Evolutionary conservation across 2,888 invertebrate genomes (phyloP).

Genomic region (Amphipoea oculea): DNA sequence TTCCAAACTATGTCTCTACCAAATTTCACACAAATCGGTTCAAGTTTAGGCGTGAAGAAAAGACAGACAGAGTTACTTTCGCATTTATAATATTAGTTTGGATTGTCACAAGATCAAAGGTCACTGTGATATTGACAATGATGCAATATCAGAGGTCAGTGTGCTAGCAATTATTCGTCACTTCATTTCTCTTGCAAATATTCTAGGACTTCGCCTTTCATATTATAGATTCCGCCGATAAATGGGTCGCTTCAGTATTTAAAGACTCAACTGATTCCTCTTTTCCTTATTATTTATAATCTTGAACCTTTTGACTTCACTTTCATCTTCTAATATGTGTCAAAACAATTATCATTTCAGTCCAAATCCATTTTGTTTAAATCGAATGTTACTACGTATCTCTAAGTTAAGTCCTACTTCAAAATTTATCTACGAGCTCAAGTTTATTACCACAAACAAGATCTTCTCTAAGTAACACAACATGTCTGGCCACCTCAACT

Average conservation of each 20-base stretch:
- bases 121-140: too few relatives aligned
- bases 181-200: background rate
- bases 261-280: background rate
- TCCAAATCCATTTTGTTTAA: background rate
- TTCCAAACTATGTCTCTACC: too few relatives aligned
- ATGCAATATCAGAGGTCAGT: background rate
- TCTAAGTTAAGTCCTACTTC: background rate
- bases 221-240: background rate
- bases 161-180: background rate
- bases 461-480: conserved; percentile 4
- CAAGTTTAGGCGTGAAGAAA: too few relatives aligned
- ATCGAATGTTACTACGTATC: background rate
- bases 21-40: too few relatives aligned
- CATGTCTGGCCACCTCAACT: background rate
- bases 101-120: too few relatives aligned
- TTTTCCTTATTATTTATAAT: background rate
- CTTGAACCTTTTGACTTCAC: background rate
- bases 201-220: background rate
- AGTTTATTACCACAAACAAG: conserved; percentile 17
- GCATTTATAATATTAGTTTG: too few relatives aligned
- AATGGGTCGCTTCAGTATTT: background rate
- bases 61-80: too few relatives aligned
- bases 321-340: background rate
- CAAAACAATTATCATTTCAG: background rate
- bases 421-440: background rate